These are phyloP conservation scores for Leucoptera coffeella DNA, from an alignment of 2,888 invertebrate genomes.

Conservation along the genomic window DNA sequence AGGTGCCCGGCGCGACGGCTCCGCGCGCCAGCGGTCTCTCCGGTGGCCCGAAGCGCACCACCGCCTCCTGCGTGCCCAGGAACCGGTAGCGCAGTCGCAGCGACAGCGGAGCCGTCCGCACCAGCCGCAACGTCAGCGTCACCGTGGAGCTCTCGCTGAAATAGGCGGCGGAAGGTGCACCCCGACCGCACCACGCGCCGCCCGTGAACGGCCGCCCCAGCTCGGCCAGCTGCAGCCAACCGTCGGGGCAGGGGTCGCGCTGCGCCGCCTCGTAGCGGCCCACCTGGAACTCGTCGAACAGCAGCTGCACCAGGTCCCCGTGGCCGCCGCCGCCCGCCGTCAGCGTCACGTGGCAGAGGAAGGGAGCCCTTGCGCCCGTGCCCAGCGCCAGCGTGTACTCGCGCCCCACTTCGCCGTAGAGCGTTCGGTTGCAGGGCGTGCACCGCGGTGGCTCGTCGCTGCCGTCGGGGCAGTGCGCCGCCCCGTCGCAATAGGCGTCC, in stretches of 20 bases:
- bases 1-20: conserved; percentile 75
- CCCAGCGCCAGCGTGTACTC: conserved; percentile 74
- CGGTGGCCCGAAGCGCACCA: conserved; percentile 71
- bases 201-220: conserved; percentile 82
- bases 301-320: conserved; percentile 84
- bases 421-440: conserved; percentile 84
- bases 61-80: conserved; percentile 71
- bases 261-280: conserved; percentile 71
- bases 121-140: conserved; percentile 75
- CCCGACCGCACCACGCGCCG: conserved; percentile 85
- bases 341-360: conserved; percentile 86
- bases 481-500: conserved; percentile 78
- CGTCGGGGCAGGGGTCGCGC: conserved; percentile 76
- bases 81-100: conserved; percentile 77
- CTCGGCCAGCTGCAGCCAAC: conserved; percentile 83
- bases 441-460: conserved; percentile 81
- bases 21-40: conserved; percentile 77
- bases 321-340: conserved; percentile 84
- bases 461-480: too few species aligned
- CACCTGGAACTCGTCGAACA: conserved; percentile 84
- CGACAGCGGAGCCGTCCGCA: conserved; percentile 66
- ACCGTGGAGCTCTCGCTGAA: conserved; percentile 88
- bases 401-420: conserved; percentile 80
- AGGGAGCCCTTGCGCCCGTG: conserved; percentile 73
- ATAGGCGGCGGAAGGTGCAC: conserved; percentile 74